Base-by-base conservation (phyloP, 2,888 invertebrate species). In the Frankliniella fusca region DNA sequence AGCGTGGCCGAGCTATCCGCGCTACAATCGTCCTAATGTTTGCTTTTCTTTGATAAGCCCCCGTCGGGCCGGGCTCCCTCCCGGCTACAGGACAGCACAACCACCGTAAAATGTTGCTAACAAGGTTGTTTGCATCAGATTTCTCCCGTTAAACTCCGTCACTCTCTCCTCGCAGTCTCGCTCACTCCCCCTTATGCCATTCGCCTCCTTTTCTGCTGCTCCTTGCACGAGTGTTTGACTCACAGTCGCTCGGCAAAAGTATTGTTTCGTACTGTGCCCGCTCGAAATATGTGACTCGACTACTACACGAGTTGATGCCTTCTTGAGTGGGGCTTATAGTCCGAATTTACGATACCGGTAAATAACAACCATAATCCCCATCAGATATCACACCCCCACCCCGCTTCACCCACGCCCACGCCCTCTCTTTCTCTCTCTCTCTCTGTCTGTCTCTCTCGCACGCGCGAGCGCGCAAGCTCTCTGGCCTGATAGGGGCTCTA, bases 101-200 rank as follows among this genome's bases (percentile, higher is more conserved):
- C 61, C 61, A 18, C 70, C 70, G 70, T 76, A 76, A 76, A 76
- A 76, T 76, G 70, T 76, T 76, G 70, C 70, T 76, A 76, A 76
- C 70, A 23, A 27, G 23, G 70, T 76, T 76, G 70, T 76, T 76
- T 23, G 12, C 27, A 27, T 76, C 70, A 27, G 70, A 54, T 15
- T 54, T 54, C 10, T 20, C 70, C 70, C 7, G 27, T 76, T 76
- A 27, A 20, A 20, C 54, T 54, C 18, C 18, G 15, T 54, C 54
- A 15, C 54, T 54, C 54, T 54, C 54, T 1, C 54, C 3, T 7
- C 54, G 54, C 54, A 15, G 11, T 54, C 7, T 18, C 54, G 2
- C 15, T 7, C 54, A 15, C 7, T 38, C 38, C 38, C 5, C 38
- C 5, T 5, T 38, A n/a, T n/a, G n/a, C n/a, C n/a, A n/a, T n/a